A percentile compares a stretch with the other conserved stretches of the same genome.
These are phyloP conservation scores for Meloidogyne floridensis DNA, from an alignment of 1,140 invertebrate genomes.

Conservation along the genomic window DNA sequence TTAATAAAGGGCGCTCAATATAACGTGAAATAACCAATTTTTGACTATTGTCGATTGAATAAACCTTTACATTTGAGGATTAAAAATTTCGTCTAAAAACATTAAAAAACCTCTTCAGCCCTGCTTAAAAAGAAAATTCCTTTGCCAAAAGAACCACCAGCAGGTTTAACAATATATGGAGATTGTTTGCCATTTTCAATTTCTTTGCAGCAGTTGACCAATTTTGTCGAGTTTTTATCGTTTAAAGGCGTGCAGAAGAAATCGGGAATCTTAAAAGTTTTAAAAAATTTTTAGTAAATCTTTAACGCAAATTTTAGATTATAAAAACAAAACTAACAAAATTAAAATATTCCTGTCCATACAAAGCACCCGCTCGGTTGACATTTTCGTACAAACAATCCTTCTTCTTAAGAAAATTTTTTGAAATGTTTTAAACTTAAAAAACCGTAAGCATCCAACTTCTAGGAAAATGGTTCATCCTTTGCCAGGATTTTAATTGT, in stretches of 20 bases:
- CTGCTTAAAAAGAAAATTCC: conserved; percentile 53
- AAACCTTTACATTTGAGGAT: conserved; percentile 41
- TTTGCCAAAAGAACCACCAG: conserved; percentile 51
- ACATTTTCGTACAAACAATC: conserved; percentile 47
- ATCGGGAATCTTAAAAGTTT: conserved; percentile 58
- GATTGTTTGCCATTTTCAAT: conserved; percentile 21
- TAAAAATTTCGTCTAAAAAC: not conserved
- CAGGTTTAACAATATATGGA: conserved; percentile 61
- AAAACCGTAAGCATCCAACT: conserved; percentile 35
- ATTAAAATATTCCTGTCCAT: conserved; percentile 45
- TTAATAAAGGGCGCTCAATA: conserved; percentile 84
- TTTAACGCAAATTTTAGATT: not conserved
- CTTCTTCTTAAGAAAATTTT: conserved; percentile 45
- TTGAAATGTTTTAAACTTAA: not conserved
- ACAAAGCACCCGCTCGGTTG: conserved; percentile 37
- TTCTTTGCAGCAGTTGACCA: conserved; percentile 35
- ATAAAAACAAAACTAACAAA: conserved; percentile 42
- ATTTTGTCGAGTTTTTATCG: conserved; percentile 15
- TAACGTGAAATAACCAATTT: conserved; percentile 73
- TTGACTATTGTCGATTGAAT: conserved; percentile 45
- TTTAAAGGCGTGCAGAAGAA: conserved; percentile 57
- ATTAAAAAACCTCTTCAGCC: conserved; percentile 36
- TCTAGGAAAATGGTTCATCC: conserved; percentile 52
- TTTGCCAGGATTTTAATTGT: conserved; percentile 46
- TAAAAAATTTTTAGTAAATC: too few relatives aligned